Base-by-base conservation (phyloP, 2,113 vertebrate species). In the Paedocypris sp. region DNA sequence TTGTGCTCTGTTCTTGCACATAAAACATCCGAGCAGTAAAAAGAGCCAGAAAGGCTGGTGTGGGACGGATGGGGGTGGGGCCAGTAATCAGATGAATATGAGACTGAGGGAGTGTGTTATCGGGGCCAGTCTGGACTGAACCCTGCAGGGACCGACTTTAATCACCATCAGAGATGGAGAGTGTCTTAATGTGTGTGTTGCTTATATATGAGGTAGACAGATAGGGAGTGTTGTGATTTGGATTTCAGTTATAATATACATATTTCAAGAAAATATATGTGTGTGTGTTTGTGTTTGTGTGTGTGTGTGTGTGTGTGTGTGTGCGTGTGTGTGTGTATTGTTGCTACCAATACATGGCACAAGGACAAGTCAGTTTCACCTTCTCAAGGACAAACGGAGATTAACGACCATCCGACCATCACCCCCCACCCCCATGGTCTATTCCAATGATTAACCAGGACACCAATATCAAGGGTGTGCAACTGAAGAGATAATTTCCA, bases 301-400 rank as follows among this genome's bases (percentile, higher is more conserved):
- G 59, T 22, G 46, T 61, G 45, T 39, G 42, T 33, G 43, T 49
- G 41, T 46, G 41, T 31, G 12, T 39, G 33, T 16, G 33, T 54
- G 32, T 39, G 35, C n/a, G 39, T 58, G 39, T 23, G 41, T 45
- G 57, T 60, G 58, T 38, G 31, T 29, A 18, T 31, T 23, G 11
- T 42, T 58, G 63, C 43, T 50, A 11, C 18, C 31, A 48, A 57
- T 26, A 19, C 35, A 42, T 49, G 52, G 53, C 52, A 50, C 42
- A 58, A 41, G 63, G 52, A 58, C 62, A 58, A 32, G 53, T 29
- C 33, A 49, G 43, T 19, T 65, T 39, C 62, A 64, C 51, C 53
- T 58, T 65, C 63, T 50, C 63, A 65, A 65, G 63, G 63, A 65
- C 63, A 58, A 65, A 58, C 53, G 20, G 45, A 58, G 53, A 65